Evolutionary conservation across 2,888 invertebrate species (phyloP).

Genomic region (Napeogenes inachia): DNA sequence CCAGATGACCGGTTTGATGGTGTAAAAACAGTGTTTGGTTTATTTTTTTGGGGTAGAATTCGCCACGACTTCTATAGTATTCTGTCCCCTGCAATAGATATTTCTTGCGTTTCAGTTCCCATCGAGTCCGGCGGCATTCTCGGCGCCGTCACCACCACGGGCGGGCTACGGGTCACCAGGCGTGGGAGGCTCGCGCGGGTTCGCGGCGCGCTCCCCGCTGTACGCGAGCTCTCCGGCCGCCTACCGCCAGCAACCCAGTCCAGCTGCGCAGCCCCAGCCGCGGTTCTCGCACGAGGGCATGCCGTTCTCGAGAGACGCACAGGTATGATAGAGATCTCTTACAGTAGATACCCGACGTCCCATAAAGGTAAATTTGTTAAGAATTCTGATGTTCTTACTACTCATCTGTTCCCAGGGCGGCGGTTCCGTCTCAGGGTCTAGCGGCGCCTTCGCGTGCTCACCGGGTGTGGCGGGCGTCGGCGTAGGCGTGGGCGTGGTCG

Average conservation of each 20-base stretch:
- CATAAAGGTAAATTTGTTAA: not conserved
- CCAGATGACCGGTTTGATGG: too few species aligned
- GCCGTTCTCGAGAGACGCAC: conserved; percentile 31
- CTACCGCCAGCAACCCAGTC: conserved; percentile 50
- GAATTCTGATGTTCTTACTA: not conserved
- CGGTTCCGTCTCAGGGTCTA: conserved; percentile 43
- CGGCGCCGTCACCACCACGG: conserved; percentile 35
- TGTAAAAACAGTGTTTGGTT: too few species aligned
- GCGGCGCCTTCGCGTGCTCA: conserved; percentile 49
- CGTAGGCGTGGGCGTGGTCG: conserved; percentile 36
- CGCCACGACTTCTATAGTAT: too few species aligned
- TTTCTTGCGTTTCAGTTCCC: conserved; percentile 45
- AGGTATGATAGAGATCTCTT: conserved; percentile 32
- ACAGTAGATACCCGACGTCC: not conserved
- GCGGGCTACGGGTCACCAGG: conserved; percentile 36
- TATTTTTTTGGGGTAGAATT: too few species aligned
- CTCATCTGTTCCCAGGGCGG: not conserved
- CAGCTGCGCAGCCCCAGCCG: conserved; percentile 33
- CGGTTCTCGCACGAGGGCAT: conserved; percentile 37
- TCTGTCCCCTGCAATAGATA: not conserved
- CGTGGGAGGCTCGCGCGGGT: conserved; percentile 34
- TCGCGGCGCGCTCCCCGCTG: conserved; percentile 55
- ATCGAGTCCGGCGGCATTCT: conserved; percentile 47
- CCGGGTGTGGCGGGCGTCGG: conserved; percentile 32
- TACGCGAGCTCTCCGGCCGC: conserved; percentile 36